These are phyloP conservation scores for Fragum whitleyi DNA, from an alignment of 2,888 invertebrate genomes.

Conservation along the genomic window DNA sequence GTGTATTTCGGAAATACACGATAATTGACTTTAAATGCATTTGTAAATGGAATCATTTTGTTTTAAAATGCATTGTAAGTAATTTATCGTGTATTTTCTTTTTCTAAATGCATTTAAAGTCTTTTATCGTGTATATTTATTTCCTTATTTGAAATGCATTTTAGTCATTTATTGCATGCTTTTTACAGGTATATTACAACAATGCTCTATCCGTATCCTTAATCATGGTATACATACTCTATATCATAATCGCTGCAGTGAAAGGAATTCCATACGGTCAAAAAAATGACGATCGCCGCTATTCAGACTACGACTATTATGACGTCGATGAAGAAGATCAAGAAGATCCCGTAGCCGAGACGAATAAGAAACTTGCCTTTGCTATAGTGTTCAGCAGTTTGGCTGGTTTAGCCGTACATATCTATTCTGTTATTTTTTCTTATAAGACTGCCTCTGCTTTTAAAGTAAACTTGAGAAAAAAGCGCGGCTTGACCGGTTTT, in stretches of 20 bases:
- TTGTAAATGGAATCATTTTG: too few species aligned
- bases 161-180: too few species aligned
- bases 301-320: not conserved
- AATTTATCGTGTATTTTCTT: too few species aligned
- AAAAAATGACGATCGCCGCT: not conserved
- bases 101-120: too few species aligned
- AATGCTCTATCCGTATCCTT: not conserved
- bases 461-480: not conserved
- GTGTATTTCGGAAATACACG: too few species aligned
- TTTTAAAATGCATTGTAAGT: too few species aligned
- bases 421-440: not conserved
- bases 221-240: not conserved
- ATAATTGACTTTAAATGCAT: too few species aligned
- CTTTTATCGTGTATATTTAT: too few species aligned
- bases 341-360: not conserved
- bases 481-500: not conserved
- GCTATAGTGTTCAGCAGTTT: not conserved
- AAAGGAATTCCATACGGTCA: not conserved
- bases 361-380: not conserved
- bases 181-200: not conserved
- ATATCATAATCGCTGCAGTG: not conserved
- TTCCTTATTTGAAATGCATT: too few species aligned
- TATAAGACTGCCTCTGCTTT: not conserved
- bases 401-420: not conserved
- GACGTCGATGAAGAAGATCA: not conserved